Evolutionary conservation across 2,888 invertebrate species (phyloP), one percentile per base, ranked within the genome.

Genomic region (Carcina quercana): DNA sequence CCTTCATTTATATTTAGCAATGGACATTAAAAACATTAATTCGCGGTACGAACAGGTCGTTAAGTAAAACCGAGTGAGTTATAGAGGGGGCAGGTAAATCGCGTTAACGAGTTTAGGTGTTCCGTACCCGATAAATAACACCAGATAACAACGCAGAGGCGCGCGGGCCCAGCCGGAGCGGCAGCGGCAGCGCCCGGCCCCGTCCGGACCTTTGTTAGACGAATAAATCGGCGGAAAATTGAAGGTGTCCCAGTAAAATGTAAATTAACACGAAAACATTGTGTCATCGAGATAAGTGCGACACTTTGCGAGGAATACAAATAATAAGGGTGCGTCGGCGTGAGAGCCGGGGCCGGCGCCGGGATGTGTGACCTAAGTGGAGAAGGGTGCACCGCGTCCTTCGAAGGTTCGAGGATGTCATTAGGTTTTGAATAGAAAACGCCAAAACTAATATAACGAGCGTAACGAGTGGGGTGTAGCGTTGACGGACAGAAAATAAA

Each of bases 111-210:
- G 34, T 28, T 28, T 19, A 34, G 25, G 31, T 28, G 33, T 27
- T 28, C 33, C 34, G 32, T 14, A 13, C 15, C 29, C 28, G 34
- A 34, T 34, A 34, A 34, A 34, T 34, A 34, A 34, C 34, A 13
- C 13, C 14, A 20, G 34, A 34, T 34, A 34, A 13, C 28, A 25
- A n/a, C 13, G 20, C 8, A 7, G 7, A 15, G 11, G 24, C 12
- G 27, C 15, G 13, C 12, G 20, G 21, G 26, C 25, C 26, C 17
- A 15, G 15, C 27, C 32, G 32, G 20, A n/a, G n/a, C n/a, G n/a
- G n/a, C n/a, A n/a, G 20, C 8, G n/a, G 7, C 10, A 10, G 24
- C 12, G 27, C 15, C 10, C 12, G 20, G 21, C 27, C 25, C 26
- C 17, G 17, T 12, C 27, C 32, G 32, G 20, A n/a, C 21, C 24